phyloP scores from a whole-genome alignment of 1,140 invertebrate species.

The Drosophila ogumai region DNA sequence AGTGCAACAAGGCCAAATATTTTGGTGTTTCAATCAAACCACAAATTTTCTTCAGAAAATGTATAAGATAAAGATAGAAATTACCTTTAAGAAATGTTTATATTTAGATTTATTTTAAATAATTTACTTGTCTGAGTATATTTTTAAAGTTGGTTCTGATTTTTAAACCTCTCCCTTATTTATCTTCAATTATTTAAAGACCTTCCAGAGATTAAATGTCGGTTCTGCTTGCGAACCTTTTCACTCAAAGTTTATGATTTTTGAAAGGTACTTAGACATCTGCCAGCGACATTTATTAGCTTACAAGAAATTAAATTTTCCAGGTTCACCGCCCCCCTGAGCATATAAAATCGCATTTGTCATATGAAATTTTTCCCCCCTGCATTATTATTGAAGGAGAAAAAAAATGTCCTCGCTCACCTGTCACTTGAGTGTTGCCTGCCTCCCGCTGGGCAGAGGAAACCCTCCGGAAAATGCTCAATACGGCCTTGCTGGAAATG shows the following conservation, averaged over 20 bases:
- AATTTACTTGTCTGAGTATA: no score
- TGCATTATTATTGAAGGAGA: background rate
- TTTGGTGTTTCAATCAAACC: no score
- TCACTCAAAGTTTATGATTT: constrained; percentile 4
- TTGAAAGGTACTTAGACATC: constrained; percentile 3
- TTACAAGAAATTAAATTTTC: constrained; percentile 32
- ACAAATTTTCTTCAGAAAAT: no score
- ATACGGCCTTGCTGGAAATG: constrained; percentile 72
- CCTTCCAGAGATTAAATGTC: constrained; percentile 5
- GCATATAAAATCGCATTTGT: constrained; percentile 30
- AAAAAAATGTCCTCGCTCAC: constrained; percentile 62
- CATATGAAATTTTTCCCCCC: background rate
- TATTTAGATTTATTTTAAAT: no score
- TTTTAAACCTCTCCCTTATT: no score
- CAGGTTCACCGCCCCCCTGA: background rate
- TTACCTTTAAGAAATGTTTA: no score
- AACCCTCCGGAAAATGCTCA: constrained; percentile 77
- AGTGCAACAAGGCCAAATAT: no score
- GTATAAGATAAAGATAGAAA: no score
- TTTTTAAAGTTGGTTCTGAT: background rate
- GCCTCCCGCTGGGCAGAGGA: constrained; percentile 75
- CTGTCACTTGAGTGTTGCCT: constrained; percentile 85
- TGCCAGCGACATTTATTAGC: constrained; percentile 20
- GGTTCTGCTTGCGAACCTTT: background rate
- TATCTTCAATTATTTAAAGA: background rate